A percentile compares a stretch with the other conserved stretches of the same genome.
Conservation (phyloP, 1,140 invertebrate genomes). For the Gerris buenoi region DNA sequence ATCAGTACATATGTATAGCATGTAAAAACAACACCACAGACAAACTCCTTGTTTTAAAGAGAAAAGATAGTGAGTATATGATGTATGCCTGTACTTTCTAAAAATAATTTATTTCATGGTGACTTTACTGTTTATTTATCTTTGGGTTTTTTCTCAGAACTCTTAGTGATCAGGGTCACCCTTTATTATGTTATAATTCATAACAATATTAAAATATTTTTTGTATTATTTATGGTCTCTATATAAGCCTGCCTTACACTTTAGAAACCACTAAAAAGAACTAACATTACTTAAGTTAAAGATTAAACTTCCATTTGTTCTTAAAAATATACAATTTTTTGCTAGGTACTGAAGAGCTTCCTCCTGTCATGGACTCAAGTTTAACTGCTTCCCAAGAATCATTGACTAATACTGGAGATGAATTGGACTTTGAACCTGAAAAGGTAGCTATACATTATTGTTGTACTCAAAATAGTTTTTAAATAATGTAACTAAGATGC, state of each 20-base stretch:
- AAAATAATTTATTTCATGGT: no score
- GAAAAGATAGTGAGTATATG: constrained; percentile 43
- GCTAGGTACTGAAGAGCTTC: constrained; percentile 41
- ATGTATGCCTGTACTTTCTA: neutral
- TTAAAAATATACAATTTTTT: no score
- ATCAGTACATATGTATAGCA: constrained; percentile 74
- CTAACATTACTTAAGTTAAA: no score
- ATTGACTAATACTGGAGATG: constrained; percentile 38
- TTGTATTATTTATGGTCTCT: no score
- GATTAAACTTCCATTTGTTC: no score
- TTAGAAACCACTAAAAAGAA: no score
- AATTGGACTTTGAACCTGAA: constrained; percentile 21
- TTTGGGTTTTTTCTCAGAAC: constrained; percentile 1
- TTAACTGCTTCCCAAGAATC: constrained; percentile 54
- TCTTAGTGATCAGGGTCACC: no score
- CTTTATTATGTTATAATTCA: no score
- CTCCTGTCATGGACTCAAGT: constrained; percentile 36
- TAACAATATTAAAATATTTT: no score
- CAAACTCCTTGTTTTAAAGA: constrained; percentile 34
- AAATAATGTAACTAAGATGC: no score
- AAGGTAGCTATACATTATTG: constrained; percentile 16
- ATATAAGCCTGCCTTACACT: no score
- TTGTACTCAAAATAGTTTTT: no score
- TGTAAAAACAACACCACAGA: constrained; percentile 52
- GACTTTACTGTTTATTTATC: neutral